These are phyloP conservation scores for Phylloscopus trochilus DNA, from an alignment of 2,113 vertebrate species.

Conservation along the genomic window DNA sequence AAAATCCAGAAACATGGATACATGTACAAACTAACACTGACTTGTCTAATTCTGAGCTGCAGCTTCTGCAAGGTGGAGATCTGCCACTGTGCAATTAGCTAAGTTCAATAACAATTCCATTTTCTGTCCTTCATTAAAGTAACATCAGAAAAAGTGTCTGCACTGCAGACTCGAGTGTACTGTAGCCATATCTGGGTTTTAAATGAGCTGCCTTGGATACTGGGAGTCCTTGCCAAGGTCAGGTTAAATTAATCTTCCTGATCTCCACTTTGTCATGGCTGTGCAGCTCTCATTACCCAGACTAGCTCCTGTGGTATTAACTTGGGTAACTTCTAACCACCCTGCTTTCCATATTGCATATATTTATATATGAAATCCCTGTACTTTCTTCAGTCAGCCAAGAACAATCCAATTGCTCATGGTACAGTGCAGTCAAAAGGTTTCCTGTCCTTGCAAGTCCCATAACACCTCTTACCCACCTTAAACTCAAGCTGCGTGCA, in stretches of 20 bases:
- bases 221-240: background rate
- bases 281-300: background rate
- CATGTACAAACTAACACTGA: background rate
- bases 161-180: background rate
- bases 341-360: background rate
- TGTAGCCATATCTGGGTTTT: background rate
- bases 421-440: background rate
- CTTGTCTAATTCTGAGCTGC: background rate
- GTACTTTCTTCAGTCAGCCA: background rate
- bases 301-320: background rate
- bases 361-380: background rate
- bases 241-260: constrained; percentile 2
- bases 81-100: background rate
- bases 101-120: background rate
- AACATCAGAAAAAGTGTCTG: background rate
- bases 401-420: background rate
- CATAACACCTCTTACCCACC: background rate
- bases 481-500: background rate
- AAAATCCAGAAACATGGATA: background rate
- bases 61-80: background rate
- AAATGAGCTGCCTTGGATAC: background rate
- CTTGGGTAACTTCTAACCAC: background rate
- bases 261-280: background rate
- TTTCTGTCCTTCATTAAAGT: background rate
- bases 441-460: background rate